These are phyloP conservation scores for Popillia japonica DNA, from an alignment of 1,140 invertebrate genomes.

Conservation along the genomic window DNA sequence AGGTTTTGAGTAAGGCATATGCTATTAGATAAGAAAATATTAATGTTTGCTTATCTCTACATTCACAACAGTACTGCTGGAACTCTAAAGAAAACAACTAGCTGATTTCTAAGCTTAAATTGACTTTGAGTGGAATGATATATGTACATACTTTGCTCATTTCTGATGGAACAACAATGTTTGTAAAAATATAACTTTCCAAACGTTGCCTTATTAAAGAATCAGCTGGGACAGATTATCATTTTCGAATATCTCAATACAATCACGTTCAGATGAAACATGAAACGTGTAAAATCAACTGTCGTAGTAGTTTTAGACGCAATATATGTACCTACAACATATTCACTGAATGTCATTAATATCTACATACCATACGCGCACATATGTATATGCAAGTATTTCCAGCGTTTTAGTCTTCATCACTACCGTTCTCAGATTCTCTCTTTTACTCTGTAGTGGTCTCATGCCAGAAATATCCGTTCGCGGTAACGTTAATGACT, in stretches of 20 bases:
- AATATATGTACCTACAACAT: not conserved
- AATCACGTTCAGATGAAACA: not conserved
- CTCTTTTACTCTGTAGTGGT: not conserved
- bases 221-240: not conserved
- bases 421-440: not conserved
- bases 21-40: too few species aligned
- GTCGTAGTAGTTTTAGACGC: not conserved
- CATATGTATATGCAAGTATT: not conserved
- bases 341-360: slow-evolving; percentile 28
- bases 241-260: not conserved
- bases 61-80: too few species aligned
- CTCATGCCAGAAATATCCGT: not conserved
- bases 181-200: too few species aligned
- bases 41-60: too few species aligned
- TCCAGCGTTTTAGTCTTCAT: not conserved
- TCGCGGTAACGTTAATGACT: slow-evolving; percentile 12
- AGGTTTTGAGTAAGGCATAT: too few species aligned
- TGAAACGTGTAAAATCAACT: not conserved
- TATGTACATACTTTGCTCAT: too few species aligned
- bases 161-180: too few species aligned
- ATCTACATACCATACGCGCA: not conserved
- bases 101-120: too few species aligned
- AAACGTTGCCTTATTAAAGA: too few species aligned
- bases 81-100: too few species aligned
- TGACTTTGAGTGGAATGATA: too few species aligned